These are phyloP conservation scores for Danio rerio DNA, from an alignment of 2,113 vertebrate genomes.

Conservation along the genomic window GRCz12tu NC_133181.1:52917001-52917500, in stretches of 20 bases:
- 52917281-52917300: neutral
- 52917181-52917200: neutral
- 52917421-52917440: neutral
- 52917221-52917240: constrained; percentile 28
- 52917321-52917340: constrained; percentile 20
- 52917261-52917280: neutral
- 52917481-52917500: neutral
- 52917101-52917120: too few species aligned
- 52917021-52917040: too few species aligned
- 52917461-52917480: neutral
- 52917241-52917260: neutral
- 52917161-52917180: neutral
- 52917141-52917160: neutral
- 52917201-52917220: neutral
- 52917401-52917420: neutral
- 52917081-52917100: too few species aligned
- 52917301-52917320: neutral
- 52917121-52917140: too few species aligned
- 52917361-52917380: neutral
- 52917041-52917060: too few species aligned
- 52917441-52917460: neutral
- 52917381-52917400: neutral
- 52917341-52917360: neutral
- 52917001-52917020: too few species aligned
- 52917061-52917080: too few species aligned